Percentiles rank a stretch among this genome's conserved stretches.
These are phyloP conservation scores for Phylloscopus trochiloides DNA, from an alignment of 2,113 vertebrate species.

Conservation along the genomic window DNA sequence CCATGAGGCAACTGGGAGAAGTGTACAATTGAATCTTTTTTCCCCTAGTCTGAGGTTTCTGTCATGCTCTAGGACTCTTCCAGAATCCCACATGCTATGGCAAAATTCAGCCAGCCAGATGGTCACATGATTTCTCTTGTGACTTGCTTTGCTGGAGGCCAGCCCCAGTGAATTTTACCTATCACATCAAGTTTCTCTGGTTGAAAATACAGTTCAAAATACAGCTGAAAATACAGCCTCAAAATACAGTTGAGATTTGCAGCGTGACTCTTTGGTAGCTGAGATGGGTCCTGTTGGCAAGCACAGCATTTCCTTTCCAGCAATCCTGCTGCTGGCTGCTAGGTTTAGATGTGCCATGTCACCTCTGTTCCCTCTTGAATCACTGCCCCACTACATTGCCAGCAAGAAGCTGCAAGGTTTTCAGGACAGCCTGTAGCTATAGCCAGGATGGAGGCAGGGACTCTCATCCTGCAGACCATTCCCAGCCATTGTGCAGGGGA, in stretches of 20 bases:
- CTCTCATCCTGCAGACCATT: fast-evolving
- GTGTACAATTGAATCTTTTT: background rate
- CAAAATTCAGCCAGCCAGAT: background rate
- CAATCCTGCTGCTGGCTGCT: background rate
- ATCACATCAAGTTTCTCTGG: background rate
- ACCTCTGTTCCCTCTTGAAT: background rate
- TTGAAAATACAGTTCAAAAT: background rate
- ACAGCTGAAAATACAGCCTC: background rate
- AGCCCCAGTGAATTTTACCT: background rate
- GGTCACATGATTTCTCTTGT: background rate
- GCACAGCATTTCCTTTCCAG: background rate
- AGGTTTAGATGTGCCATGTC: background rate
- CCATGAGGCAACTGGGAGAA: background rate
- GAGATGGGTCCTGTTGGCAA: background rate
- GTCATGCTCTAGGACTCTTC: background rate
- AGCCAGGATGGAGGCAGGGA: background rate
- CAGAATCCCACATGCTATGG: background rate
- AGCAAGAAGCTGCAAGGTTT: background rate
- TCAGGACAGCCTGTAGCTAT: background rate
- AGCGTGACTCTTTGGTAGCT: background rate
- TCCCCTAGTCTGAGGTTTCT: background rate
- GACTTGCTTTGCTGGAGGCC: background rate
- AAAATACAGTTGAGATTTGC: background rate
- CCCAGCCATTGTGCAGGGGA: background rate
- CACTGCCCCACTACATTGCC: background rate